Evolutionary conservation across 2,888 invertebrate species (phyloP).

Genomic region (Pristionchus entomophagus): DNA sequence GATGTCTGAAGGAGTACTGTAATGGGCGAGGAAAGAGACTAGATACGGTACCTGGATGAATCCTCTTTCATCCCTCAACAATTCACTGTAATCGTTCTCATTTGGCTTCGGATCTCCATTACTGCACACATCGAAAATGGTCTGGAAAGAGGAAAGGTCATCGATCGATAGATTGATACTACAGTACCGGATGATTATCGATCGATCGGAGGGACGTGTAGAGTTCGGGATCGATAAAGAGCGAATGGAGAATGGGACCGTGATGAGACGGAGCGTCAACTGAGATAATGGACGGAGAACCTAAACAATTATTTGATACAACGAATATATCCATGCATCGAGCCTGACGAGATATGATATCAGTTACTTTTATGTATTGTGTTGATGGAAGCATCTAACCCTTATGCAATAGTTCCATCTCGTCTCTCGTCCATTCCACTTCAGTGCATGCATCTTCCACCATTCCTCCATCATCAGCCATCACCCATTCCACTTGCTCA

Average conservation of each 20-base stretch:
- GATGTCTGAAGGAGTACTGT: neutral
- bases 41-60: neutral
- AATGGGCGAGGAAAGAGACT: neutral
- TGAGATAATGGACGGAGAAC: neutral
- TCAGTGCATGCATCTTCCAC: constrained; percentile 7
- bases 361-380: neutral
- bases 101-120: neutral
- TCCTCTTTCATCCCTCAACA: neutral
- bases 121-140: neutral
- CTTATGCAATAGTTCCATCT: neutral
- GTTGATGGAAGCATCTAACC: neutral
- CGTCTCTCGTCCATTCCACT: constrained; percentile 37
- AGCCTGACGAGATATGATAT: neutral
- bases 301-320: neutral
- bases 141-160: neutral
- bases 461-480: constrained; percentile 43
- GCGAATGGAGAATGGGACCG: neutral
- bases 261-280: neutral
- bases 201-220: neutral
- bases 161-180: neutral
- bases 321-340: neutral
- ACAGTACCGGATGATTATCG: neutral
- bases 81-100: neutral
- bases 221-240: constrained; percentile 27
- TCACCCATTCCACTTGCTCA: neutral